Percentiles rank a stretch among this genome's conserved stretches.
Evolutionary conservation across 2,888 invertebrate species (phyloP).

Genomic region (Mechanitis mazaeus): DNA sequence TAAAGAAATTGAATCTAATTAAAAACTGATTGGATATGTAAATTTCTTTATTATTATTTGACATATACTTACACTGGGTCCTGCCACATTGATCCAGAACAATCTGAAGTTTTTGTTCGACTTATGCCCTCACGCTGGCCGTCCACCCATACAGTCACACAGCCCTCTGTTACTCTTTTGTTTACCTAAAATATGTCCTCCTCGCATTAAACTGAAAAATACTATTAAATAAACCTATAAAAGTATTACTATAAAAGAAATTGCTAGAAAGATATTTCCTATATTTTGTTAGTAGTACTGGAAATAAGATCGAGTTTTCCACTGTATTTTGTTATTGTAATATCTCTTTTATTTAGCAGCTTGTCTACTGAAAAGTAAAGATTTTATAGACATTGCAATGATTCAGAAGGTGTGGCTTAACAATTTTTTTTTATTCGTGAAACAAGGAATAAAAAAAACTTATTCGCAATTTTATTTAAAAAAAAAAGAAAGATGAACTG

Average conservation of each 20-base stretch:
- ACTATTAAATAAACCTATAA: too few relatives aligned
- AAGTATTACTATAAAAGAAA: too few relatives aligned
- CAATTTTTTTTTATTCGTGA: too few relatives aligned
- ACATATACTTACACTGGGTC: constrained; percentile 81
- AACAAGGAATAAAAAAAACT: too few relatives aligned
- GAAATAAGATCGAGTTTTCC: constrained; percentile 92
- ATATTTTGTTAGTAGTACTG: constrained; percentile 82
- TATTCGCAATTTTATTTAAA: too few relatives aligned
- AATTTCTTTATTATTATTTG: background rate
- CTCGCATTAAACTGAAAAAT: background rate
- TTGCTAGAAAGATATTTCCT: constrained; percentile 10
- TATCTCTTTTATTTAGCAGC: constrained; percentile 80
- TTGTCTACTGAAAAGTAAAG: constrained; percentile 77
- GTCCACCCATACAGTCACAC: constrained; percentile 78
- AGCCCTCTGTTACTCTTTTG: constrained; percentile 73
- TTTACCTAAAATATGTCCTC: constrained; percentile 88
- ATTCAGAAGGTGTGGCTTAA: too few relatives aligned
- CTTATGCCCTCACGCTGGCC: constrained; percentile 84
- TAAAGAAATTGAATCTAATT: too few relatives aligned
- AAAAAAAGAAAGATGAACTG: too few relatives aligned
- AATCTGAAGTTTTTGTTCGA: constrained; percentile 81
- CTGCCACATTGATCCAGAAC: constrained; percentile 87
- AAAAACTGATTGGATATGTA: too few relatives aligned
- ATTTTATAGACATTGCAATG: background rate
- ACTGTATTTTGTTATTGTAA: constrained; percentile 83